phyloP scores from a whole-genome alignment of 2,888 invertebrate genomes.

The Drosophila siamana region DNA sequence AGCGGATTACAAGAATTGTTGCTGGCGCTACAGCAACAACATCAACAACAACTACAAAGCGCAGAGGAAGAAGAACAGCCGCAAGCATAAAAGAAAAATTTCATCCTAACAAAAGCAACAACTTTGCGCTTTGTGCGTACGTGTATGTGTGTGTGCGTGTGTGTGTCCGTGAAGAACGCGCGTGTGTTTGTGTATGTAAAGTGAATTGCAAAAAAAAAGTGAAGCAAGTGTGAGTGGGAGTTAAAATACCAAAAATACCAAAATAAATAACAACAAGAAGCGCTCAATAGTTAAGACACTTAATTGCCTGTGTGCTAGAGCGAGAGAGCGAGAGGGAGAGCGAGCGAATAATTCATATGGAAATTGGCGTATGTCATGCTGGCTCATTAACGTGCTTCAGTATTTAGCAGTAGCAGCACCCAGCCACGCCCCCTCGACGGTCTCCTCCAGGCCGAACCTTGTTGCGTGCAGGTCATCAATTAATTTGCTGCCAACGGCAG shows the following conservation, averaged over 20 bases:
- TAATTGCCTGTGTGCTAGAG: not conserved
- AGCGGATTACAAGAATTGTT: slow-evolving; percentile 77
- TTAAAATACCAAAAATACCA: slow-evolving; percentile 43
- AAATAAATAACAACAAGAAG: slow-evolving; percentile 23
- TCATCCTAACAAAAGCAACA: slow-evolving; percentile 36
- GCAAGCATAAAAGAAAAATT: slow-evolving; percentile 49
- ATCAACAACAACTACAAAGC: slow-evolving; percentile 28
- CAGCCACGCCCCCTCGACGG: slow-evolving; percentile 35
- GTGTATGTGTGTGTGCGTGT: slow-evolving; percentile 9
- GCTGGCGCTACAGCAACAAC: slow-evolving; percentile 43
- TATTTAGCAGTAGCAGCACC: too few relatives aligned
- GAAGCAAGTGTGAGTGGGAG: not conserved
- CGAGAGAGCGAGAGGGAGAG: not conserved
- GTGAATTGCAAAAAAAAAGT: slow-evolving; percentile 62
- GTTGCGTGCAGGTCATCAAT: slow-evolving; percentile 72
- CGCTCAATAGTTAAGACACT: slow-evolving; percentile 12
- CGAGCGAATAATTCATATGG: slow-evolving; percentile 51
- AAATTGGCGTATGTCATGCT: slow-evolving; percentile 59
- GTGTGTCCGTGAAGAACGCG: not conserved
- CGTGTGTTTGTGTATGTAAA: slow-evolving; percentile 32
- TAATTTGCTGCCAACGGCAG: slow-evolving; percentile 57
- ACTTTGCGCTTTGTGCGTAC: slow-evolving; percentile 23
- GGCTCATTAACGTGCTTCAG: slow-evolving; percentile 59
- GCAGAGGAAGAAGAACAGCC: slow-evolving; percentile 26
- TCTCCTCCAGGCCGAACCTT: not conserved